A percentile compares a stretch with the other conserved stretches of the same genome.
phyloP scores from a whole-genome alignment of 2,888 invertebrate species.

The Acanthosepion lycidas region DNA sequence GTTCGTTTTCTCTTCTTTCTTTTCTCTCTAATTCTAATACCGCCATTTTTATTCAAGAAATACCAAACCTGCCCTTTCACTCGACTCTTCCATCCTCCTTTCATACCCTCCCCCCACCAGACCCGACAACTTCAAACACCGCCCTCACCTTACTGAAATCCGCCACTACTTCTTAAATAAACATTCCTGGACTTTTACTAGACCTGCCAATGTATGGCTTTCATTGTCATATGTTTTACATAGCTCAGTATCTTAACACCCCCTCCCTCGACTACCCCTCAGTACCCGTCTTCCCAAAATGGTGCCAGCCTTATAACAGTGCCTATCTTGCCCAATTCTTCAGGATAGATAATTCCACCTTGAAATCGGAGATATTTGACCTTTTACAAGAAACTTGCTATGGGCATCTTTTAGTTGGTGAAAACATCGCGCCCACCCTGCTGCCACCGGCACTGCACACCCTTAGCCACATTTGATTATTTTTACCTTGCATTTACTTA shows the following conservation, averaged over 20 bases:
- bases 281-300: not conserved
- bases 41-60: not conserved
- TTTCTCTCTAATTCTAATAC: not conserved
- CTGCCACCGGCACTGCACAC: not conserved
- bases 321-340: not conserved
- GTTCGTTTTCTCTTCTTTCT: not conserved
- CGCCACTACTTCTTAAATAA: not conserved
- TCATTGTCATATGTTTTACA: constrained; percentile 33
- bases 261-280: not conserved
- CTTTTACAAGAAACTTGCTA: constrained; percentile 9
- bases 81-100: not conserved
- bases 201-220: constrained; percentile 18
- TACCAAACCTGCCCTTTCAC: not conserved
- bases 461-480: not conserved
- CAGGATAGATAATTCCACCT: not conserved
- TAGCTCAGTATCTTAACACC: not conserved
- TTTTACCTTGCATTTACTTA: not conserved
- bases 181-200: constrained; percentile 2
- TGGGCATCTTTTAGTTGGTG: not conserved
- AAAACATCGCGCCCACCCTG: not conserved
- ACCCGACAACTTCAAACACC: not conserved
- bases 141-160: not conserved
- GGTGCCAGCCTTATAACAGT: not conserved
- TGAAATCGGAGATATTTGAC: not conserved
- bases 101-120: rapidly evolving